These are phyloP conservation scores for human DNA, from an alignment of 2,113 vertebrate species.

Conservation along the genomic window GRCh38 chr12:12516001-12516500, in stretches of 20 bases:
- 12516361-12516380: not conserved
- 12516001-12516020: too few species aligned
- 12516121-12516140: not conserved
- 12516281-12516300: too few species aligned
- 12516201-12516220: too few species aligned
- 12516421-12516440: not conserved
- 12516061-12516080: too few species aligned
- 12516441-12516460: not conserved
- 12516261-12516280: too few species aligned
- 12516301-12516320: not conserved
- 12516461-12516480: not conserved
- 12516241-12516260: too few species aligned
- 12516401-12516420: not conserved
- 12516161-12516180: too few species aligned
- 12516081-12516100: not conserved
- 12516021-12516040: too few species aligned
- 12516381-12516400: not conserved
- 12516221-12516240: too few species aligned
- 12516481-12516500: not conserved
- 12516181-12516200: too few species aligned
- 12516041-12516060: too few species aligned
- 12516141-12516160: too few species aligned
- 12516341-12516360: not conserved
- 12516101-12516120: not conserved
- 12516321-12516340: not conserved